Conservation (phyloP, 2,113 vertebrate species). For the Bagarius yarrelli region DNA sequence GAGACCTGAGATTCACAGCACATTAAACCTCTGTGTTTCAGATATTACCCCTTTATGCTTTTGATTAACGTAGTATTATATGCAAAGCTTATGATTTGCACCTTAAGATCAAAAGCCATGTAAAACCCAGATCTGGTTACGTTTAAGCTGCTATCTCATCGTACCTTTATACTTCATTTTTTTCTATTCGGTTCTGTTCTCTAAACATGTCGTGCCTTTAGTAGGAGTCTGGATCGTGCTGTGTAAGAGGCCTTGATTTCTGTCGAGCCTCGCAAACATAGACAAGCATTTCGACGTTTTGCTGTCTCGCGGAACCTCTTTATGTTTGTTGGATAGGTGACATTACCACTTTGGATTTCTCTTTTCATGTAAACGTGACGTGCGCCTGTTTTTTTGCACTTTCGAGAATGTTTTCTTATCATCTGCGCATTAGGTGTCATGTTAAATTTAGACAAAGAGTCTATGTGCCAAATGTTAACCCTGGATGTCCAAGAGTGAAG, state of each 20-base stretch:
- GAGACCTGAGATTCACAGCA: conserved; percentile 6
- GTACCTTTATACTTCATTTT: not conserved
- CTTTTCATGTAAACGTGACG: not conserved
- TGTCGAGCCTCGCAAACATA: conserved; percentile 32
- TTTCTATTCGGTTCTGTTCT: conserved; percentile 1
- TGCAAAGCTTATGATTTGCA: conserved; percentile 40
- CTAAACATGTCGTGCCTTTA: conserved; percentile 43
- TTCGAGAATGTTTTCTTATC: not conserved
- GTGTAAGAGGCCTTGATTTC: conserved; percentile 42
- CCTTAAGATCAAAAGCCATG: conserved; percentile 45
- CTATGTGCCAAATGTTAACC: conserved; percentile 50
- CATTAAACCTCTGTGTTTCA: conserved; percentile 16
- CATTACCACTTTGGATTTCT: not conserved
- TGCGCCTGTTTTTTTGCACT: conserved; percentile 5
- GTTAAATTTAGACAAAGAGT: conserved; percentile 42
- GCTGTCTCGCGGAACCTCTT: conserved; percentile 33
- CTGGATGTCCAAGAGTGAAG: conserved; percentile 41
- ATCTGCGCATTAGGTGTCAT: conserved; percentile 21
- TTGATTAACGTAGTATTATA: conserved; percentile 28
- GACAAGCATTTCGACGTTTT: conserved; percentile 30
- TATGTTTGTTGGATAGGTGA: conserved; percentile 5
- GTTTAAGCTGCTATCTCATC: conserved; percentile 29
- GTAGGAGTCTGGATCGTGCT: conserved; percentile 1
- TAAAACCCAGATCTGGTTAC: conserved; percentile 4
- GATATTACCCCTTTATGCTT: conserved; percentile 13